Evolutionary conservation across 30 jellyfish, hydroid and myxozoan genomes (phyloP).

Genomic region (Turritopsis dohrnii): DNA sequence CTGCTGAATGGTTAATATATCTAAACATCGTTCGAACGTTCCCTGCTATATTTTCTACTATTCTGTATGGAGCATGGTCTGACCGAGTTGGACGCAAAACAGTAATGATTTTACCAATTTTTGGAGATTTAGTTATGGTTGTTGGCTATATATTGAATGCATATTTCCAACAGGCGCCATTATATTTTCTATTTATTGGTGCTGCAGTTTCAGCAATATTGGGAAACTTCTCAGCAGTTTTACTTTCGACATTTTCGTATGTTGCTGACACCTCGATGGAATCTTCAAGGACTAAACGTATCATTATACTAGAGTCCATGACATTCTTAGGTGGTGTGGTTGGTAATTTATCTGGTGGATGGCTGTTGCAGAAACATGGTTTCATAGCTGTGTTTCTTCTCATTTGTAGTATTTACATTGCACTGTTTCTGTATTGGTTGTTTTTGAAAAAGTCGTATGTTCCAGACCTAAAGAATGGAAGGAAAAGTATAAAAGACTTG

Average conservation of each 20-base stretch:
- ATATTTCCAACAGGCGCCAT: slow-evolving; percentile 36
- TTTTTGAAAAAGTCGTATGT: slow-evolving; percentile 57
- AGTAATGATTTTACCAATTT: slow-evolving; percentile 54
- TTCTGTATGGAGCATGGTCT: slow-evolving; percentile 68
- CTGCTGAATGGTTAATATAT: slow-evolving; percentile 79
- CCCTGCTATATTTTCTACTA: slow-evolving; percentile 69
- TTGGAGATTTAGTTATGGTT: slow-evolving; percentile 54
- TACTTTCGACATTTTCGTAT: slow-evolving; percentile 69
- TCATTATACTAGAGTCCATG: slow-evolving; percentile 68
- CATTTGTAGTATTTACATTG: slow-evolving; percentile 35
- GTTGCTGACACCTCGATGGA: slow-evolving; percentile 69
- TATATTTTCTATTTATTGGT: slow-evolving; percentile 52
- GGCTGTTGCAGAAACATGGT: slow-evolving; percentile 60
- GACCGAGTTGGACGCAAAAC: slow-evolving; percentile 83
- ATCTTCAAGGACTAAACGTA: slow-evolving; percentile 61
- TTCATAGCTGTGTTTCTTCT: slow-evolving; percentile 41
- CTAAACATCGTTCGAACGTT: slow-evolving; percentile 50
- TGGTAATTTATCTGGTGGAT: slow-evolving; percentile 72
- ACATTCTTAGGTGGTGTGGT: slow-evolving; percentile 51
- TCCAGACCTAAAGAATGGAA: slow-evolving; percentile 10
- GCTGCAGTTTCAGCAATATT: slow-evolving; percentile 52
- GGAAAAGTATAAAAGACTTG: neutral
- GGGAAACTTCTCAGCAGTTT: slow-evolving; percentile 71
- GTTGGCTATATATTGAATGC: slow-evolving; percentile 43
- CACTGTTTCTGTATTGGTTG: slow-evolving; percentile 37